These are phyloP conservation scores for Podarcis lilfordi DNA, from an alignment of 2,797 vertebrate genomes.

Conservation along the genomic window DNA sequence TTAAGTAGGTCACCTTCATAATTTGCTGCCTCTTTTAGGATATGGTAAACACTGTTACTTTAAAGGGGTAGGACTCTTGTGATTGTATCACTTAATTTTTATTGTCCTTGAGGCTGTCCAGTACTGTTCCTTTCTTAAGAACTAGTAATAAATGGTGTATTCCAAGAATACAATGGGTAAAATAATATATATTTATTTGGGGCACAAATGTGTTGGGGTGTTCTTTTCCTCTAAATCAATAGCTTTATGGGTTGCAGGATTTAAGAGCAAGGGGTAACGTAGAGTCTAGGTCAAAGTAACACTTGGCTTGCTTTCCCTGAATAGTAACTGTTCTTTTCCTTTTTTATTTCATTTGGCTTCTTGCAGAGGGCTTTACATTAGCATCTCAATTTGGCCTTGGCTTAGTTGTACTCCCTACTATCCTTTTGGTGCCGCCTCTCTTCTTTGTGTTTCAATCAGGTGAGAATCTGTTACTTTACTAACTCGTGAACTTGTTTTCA, in stretches of 20 bases:
- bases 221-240: not conserved
- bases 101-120: not conserved
- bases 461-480: constrained; percentile 66
- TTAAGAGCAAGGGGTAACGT: not conserved
- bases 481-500: constrained; percentile 2
- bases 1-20: constrained; percentile 28
- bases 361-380: constrained; percentile 72
- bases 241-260: not conserved
- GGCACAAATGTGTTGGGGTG: not conserved
- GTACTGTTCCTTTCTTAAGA: not conserved
- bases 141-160: not conserved
- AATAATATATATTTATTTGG: not conserved
- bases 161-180: not conserved
- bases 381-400: constrained; percentile 73
- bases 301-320: constrained; percentile 27
- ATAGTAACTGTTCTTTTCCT: not conserved
- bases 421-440: constrained; percentile 70
- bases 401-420: constrained; percentile 71
- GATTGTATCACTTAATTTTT: not conserved
- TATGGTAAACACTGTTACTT: not conserved
- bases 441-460: constrained; percentile 73
- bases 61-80: not conserved
- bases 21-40: constrained; percentile 18
- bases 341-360: constrained; percentile 42
- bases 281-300: not conserved